These are phyloP conservation scores for Meiosimyza decipiens DNA, from an alignment of 2,888 invertebrate genomes.

Conservation along the genomic window DNA sequence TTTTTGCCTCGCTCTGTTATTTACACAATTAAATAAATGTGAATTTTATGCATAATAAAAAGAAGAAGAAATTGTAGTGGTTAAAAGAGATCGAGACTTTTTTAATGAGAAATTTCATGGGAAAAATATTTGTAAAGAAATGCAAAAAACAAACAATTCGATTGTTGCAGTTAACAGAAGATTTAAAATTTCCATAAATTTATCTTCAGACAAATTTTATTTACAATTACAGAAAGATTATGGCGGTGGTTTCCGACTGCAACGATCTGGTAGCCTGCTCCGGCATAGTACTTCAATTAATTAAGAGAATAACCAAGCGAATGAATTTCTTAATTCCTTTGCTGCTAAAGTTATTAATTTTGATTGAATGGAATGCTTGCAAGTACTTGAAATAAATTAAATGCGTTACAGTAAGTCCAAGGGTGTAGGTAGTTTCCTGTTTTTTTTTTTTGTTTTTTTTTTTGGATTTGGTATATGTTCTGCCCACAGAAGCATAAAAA, in stretches of 20 bases:
- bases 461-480: too few species aligned
- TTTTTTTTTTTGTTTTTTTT: too few species aligned
- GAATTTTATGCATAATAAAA: neutral
- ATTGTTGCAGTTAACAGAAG: neutral
- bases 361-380: constrained; percentile 19
- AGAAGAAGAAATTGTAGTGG: neutral
- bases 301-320: constrained; percentile 20
- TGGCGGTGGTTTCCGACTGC: too few species aligned
- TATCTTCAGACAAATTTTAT: too few species aligned
- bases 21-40: constrained; percentile 10
- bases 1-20: neutral
- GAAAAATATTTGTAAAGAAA: neutral
- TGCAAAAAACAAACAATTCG: constrained; percentile 11
- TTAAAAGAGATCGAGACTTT: neutral
- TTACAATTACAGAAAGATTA: too few species aligned
- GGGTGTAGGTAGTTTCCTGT: too few species aligned
- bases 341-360: constrained; percentile 12
- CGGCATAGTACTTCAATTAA: constrained; percentile 20
- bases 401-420: too few species aligned
- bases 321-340: constrained; percentile 22
- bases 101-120: neutral
- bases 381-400: neutral
- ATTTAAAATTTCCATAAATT: too few species aligned
- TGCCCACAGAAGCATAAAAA: too few species aligned
- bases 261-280: neutral